Evolutionary conservation across 2,888 invertebrate genomes (phyloP).

Genomic region (Euplexia lucipara): DNA sequence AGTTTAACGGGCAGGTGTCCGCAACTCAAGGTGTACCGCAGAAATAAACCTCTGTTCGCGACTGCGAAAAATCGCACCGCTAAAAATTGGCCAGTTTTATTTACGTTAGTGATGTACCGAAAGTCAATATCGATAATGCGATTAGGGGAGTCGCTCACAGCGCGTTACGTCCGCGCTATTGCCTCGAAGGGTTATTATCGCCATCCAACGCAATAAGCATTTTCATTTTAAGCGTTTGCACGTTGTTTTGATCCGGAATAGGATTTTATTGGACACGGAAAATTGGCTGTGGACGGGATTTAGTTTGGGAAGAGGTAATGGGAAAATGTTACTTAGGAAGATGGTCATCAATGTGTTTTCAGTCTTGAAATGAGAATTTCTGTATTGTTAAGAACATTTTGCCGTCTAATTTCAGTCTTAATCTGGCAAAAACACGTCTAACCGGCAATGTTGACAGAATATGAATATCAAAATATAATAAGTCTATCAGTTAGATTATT

Average conservation of each 20-base stretch:
- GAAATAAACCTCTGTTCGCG: not conserved
- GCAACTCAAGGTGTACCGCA: not conserved
- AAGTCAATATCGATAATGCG: constrained; percentile 60
- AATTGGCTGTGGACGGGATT: constrained; percentile 43
- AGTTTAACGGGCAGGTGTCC: too few relatives aligned
- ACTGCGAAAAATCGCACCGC: constrained; percentile 4
- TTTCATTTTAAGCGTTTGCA: constrained; percentile 55
- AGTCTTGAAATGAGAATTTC: not conserved
- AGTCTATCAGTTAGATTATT: too few relatives aligned
- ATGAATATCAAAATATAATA: too few relatives aligned
- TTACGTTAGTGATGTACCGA: constrained; percentile 42
- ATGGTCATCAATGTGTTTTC: not conserved
- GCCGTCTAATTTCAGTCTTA: too few relatives aligned
- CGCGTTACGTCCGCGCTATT: constrained; percentile 48
- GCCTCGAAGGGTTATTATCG: constrained; percentile 53
- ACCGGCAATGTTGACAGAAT: too few relatives aligned
- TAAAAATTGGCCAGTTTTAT: constrained; percentile 32
- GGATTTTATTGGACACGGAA: constrained; percentile 47
- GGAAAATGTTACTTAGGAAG: constrained; percentile 13
- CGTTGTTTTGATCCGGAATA: constrained; percentile 54
- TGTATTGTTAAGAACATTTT: too few relatives aligned
- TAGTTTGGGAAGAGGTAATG: constrained; percentile 37
- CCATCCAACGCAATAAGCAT: constrained; percentile 54
- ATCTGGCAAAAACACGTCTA: too few relatives aligned
- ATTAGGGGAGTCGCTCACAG: constrained; percentile 53